These are phyloP conservation scores for Globodera rostochiensis DNA, from an alignment of 1,140 invertebrate genomes.

Conservation along the genomic window DNA sequence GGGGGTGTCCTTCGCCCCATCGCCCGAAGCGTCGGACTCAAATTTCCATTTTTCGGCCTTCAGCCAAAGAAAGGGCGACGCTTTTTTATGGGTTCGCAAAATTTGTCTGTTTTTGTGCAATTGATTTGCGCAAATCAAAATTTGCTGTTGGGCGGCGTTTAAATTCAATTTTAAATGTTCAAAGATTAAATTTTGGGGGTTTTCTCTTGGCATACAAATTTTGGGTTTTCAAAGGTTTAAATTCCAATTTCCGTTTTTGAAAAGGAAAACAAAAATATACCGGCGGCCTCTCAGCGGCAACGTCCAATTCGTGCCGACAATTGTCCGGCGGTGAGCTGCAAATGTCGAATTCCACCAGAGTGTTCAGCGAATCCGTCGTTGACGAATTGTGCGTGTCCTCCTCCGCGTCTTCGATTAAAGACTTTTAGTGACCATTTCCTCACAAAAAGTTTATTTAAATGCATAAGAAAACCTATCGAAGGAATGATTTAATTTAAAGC, in stretches of 20 bases:
- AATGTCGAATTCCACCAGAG: background rate
- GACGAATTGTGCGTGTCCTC: background rate
- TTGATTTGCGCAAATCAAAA: conserved; percentile 3
- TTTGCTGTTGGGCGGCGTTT: too few relatives aligned
- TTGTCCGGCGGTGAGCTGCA: background rate
- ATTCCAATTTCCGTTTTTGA: background rate
- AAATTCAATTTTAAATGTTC: too few relatives aligned
- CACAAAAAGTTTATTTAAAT: too few relatives aligned
- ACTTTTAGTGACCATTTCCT: too few relatives aligned
- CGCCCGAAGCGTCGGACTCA: background rate
- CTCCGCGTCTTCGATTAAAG: background rate
- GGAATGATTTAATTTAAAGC: too few relatives aligned
- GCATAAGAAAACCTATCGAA: too few relatives aligned
- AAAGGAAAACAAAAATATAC: too few relatives aligned
- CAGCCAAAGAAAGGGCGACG: background rate
- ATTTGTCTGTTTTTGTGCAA: background rate
- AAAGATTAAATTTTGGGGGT: background rate
- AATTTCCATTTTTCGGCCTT: background rate
- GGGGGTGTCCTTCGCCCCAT: background rate
- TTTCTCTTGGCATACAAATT: background rate
- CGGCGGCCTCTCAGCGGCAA: background rate
- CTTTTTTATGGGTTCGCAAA: background rate
- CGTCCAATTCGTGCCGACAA: too few relatives aligned
- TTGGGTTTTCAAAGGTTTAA: background rate
- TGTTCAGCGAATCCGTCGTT: background rate